A percentile compares a stretch with the other conserved stretches of the same genome.
Conservation (phyloP, 53 echinoderm and acorn worm genomes). For the Glandiceps talaboti region DNA sequence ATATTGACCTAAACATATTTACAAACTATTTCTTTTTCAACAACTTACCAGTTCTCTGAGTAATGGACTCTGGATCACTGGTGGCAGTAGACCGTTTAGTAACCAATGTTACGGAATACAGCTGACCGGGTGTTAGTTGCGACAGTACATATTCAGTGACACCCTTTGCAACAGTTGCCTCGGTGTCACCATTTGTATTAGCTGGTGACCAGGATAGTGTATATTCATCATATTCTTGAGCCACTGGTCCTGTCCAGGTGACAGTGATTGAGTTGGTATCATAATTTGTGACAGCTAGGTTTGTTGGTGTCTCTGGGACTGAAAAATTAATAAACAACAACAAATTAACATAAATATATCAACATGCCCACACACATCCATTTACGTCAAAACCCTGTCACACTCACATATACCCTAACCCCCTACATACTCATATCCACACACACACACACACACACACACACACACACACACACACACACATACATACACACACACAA, state of each 20-base stretch:
- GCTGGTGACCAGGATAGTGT: background rate
- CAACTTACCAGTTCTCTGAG: background rate
- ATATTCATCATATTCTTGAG: conserved; percentile 15
- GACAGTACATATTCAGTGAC: background rate
- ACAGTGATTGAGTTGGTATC: conserved; percentile 7
- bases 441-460: too few relatives aligned
- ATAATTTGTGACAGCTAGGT: background rate
- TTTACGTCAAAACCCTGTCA: too few relatives aligned
- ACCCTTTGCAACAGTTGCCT: background rate
- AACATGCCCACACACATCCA: too few relatives aligned
- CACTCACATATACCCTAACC: too few relatives aligned
- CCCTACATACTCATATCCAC: too few relatives aligned
- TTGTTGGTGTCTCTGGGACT: background rate
- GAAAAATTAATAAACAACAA: too few relatives aligned
- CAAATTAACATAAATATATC: too few relatives aligned
- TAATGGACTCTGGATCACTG: background rate
- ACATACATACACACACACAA: too few relatives aligned
- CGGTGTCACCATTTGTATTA: background rate
- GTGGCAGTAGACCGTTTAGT: background rate
- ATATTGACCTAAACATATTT: too few relatives aligned
- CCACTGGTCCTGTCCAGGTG: background rate
- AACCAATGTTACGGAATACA: background rate
- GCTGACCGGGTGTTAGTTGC: background rate
- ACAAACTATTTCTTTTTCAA: too few relatives aligned
- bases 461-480: too few relatives aligned